Percentiles rank a stretch among this genome's conserved stretches.
These are phyloP conservation scores for Mormyrus lacerda DNA, from an alignment of 2,113 vertebrate genomes.

Conservation along the genomic window DNA sequence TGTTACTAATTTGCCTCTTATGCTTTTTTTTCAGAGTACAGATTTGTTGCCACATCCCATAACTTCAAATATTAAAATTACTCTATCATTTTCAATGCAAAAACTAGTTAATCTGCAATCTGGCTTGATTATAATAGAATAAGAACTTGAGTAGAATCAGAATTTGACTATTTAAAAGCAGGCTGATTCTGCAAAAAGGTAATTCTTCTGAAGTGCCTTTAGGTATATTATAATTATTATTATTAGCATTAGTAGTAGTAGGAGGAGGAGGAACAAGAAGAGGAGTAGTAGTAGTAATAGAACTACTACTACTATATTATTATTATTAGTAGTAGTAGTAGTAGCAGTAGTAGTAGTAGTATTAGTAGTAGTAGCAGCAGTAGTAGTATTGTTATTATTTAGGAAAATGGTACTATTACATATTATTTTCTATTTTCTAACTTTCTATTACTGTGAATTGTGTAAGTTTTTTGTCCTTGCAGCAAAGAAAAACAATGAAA, in stretches of 20 bases:
- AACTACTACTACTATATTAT: not conserved
- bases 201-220: not conserved
- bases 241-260: no score
- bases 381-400: not conserved
- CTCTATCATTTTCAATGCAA: conserved; percentile 30
- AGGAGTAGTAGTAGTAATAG: no score
- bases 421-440: not conserved
- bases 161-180: conserved; percentile 47
- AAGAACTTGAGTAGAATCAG: conserved; percentile 38
- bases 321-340: not conserved
- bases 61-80: conserved; percentile 56
- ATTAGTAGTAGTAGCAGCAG: not conserved
- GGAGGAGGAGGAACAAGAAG: no score
- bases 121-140: conserved; percentile 48
- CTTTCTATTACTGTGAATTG: not conserved
- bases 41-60: conserved; percentile 28
- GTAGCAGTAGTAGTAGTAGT: not conserved
- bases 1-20: conserved; percentile 28
- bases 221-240: no score
- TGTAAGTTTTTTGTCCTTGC: not conserved
- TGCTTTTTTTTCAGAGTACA: conserved; percentile 16
- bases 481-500: not conserved
- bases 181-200: conserved; percentile 38
- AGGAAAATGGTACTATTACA: not conserved
- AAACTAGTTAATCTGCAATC: conserved; percentile 22